Evolutionary conservation across 2,113 vertebrate species (phyloP).

Genomic region (Alethe castanea): DNA sequence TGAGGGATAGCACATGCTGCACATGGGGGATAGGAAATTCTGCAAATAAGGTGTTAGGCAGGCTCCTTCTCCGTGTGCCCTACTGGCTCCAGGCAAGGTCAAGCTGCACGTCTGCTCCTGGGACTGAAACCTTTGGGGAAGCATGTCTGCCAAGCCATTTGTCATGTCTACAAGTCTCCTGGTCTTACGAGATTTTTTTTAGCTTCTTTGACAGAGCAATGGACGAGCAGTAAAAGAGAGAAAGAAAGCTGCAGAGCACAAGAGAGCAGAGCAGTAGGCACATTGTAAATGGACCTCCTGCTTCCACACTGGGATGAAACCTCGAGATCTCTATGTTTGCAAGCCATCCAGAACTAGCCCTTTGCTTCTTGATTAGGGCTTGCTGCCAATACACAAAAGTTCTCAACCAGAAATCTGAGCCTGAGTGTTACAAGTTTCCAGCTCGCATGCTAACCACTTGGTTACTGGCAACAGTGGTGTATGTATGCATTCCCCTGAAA

Average conservation of each 20-base stretch:
- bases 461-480: neutral
- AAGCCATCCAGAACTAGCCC: neutral
- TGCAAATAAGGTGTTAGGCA: neutral
- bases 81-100: neutral
- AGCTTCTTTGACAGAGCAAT: neutral
- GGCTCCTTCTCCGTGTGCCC: neutral
- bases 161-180: neutral
- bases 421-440: neutral
- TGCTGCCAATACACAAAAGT: neutral
- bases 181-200: neutral
- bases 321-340: neutral
- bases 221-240: neutral
- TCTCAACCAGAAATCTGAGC: neutral
- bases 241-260: neutral
- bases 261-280: neutral
- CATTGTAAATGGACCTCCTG: neutral
- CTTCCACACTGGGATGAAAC: neutral
- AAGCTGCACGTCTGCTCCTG: neutral
- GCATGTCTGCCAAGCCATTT: neutral
- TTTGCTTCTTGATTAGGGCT: neutral
- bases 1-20: neutral
- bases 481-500: neutral
- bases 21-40: neutral
- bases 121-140: neutral
- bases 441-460: neutral